Evolutionary conservation across 92 coral and sea anemone species (phyloP).

Genomic region (Scolanthus callimorphus): DNA sequence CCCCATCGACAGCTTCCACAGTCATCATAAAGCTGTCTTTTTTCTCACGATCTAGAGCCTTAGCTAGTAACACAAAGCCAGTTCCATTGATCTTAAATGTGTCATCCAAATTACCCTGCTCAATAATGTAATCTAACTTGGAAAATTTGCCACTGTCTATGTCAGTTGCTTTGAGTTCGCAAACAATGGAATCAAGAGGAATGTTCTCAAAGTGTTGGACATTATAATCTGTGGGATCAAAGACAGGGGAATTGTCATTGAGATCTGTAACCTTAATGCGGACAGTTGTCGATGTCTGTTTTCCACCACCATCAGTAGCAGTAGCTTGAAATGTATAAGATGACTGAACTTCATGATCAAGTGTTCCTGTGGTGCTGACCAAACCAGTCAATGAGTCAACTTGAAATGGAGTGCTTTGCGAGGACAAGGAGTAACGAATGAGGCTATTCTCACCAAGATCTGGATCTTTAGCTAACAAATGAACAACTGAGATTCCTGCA

Average conservation of each 20-base stretch:
- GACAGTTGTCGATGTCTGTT: conserved; percentile 41
- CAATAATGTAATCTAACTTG: conserved; percentile 45
- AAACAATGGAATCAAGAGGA: conserved; percentile 32
- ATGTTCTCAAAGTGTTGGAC: conserved; percentile 59
- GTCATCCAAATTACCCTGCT: conserved; percentile 56
- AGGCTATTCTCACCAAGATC: conserved; percentile 70
- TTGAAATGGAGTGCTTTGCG: conserved; percentile 36
- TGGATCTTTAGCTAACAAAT: conserved; percentile 69
- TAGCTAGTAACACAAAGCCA: conserved; percentile 54
- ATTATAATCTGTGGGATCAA: conserved; percentile 52
- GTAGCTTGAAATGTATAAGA: conserved; percentile 46
- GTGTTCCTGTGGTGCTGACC: conserved; percentile 43
- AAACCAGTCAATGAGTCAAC: conserved; percentile 58
- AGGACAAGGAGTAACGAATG: conserved; percentile 43
- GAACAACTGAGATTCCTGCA: conserved; percentile 35
- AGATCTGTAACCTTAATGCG: conserved; percentile 67
- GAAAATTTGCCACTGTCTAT: conserved; percentile 78
- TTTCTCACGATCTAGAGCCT: conserved; percentile 83
- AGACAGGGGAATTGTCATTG: conserved; percentile 85
- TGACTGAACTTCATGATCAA: conserved; percentile 68
- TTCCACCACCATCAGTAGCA: conserved; percentile 89
- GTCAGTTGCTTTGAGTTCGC: conserved; percentile 64
- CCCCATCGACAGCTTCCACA: conserved; percentile 73
- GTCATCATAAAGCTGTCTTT: conserved; percentile 53
- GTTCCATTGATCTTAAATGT: conserved; percentile 46